phyloP scores from a whole-genome alignment of 2,113 vertebrate genomes.

The Megalops atlanticus region DNA sequence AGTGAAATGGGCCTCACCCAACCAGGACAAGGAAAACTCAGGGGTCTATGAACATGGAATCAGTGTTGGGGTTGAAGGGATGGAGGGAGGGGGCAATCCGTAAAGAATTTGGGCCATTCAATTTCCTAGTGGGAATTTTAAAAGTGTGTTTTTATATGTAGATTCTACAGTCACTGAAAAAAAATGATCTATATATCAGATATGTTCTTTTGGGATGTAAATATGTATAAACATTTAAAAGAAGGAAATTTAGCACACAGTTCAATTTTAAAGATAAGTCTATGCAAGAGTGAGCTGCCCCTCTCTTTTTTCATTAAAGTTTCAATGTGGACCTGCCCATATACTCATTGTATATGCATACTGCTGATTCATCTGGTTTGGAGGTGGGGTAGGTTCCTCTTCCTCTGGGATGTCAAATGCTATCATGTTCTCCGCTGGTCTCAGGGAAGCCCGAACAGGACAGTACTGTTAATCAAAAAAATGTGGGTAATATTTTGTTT shows the following conservation, averaged over 20 bases:
- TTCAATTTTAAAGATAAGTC: background rate
- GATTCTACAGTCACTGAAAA: background rate
- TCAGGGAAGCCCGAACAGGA: background rate
- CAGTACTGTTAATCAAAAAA: background rate
- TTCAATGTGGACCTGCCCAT: background rate
- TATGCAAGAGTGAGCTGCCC: background rate
- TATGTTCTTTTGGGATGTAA: background rate
- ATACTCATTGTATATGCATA: background rate
- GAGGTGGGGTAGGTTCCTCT: background rate
- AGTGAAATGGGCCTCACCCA: conserved; percentile 20
- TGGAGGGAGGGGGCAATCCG: too few species aligned
- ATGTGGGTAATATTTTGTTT: background rate
- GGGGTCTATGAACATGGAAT: conserved; percentile 31
- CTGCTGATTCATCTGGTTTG: background rate
- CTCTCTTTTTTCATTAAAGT: background rate
- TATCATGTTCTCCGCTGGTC: background rate
- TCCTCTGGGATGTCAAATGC: too few species aligned
- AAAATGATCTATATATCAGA: background rate
- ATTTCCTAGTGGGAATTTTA: background rate
- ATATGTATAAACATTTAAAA: conserved; percentile 2
- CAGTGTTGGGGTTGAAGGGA: conserved; percentile 11
- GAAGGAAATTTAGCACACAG: background rate
- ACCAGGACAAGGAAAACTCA: conserved; percentile 43
- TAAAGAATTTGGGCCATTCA: background rate
- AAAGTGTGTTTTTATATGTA: background rate